phyloP scores from a whole-genome alignment of 2,113 vertebrate species.

The Prochilodus magdalenae region DNA sequence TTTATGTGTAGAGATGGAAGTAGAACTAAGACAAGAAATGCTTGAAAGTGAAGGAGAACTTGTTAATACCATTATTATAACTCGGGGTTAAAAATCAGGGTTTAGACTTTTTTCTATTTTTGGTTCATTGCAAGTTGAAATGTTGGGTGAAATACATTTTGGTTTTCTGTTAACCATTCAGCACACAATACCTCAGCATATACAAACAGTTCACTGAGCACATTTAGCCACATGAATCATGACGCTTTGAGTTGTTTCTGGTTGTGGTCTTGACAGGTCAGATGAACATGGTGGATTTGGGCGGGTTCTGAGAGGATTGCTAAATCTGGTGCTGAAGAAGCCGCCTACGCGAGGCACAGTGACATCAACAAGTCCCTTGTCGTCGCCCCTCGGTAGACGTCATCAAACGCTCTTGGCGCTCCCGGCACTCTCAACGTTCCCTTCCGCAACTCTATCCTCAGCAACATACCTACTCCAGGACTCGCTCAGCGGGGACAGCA shows the following conservation, averaged over 20 bases:
- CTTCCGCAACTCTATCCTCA: conserved; percentile 96
- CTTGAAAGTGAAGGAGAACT: too few species aligned
- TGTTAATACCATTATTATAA: too few species aligned
- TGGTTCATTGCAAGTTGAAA: too few species aligned
- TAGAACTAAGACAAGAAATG: too few species aligned
- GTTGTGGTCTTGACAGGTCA: conserved; percentile 80
- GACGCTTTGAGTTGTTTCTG: conserved; percentile 66
- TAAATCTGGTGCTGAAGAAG: conserved; percentile 89
- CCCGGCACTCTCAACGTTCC: conserved; percentile 90
- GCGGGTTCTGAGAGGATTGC: conserved; percentile 93
- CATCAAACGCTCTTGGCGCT: conserved; percentile 90
- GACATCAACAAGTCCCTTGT: conserved; percentile 95
- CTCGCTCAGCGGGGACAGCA: conserved; percentile 92
- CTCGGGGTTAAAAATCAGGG: too few species aligned
- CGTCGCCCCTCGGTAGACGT: conserved; percentile 90
- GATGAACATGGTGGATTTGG: conserved; percentile 95
- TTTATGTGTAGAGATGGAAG: too few species aligned
- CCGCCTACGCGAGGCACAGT: conserved; percentile 91
- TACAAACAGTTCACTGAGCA: background rate
- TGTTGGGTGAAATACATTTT: too few species aligned
- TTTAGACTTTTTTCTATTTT: too few species aligned
- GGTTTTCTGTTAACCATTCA: too few species aligned
- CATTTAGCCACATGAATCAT: conserved; percentile 42
- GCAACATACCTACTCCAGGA: conserved; percentile 98
- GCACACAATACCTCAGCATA: background rate